Conservation (phyloP, 35 echinoderm and acorn worm species). For the Ophioderma brevispina region DNA sequence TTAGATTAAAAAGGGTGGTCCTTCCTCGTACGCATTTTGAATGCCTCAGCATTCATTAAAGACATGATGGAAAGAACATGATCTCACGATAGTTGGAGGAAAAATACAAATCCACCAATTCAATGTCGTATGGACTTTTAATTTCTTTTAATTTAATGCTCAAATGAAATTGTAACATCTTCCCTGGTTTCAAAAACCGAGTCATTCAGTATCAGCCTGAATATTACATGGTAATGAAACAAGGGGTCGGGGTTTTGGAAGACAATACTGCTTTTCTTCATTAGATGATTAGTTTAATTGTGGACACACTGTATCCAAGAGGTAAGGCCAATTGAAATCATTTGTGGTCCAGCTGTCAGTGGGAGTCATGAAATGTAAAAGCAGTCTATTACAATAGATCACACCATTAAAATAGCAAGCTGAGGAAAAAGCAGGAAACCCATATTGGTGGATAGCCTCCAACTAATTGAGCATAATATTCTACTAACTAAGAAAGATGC, state of each 20-base stretch:
- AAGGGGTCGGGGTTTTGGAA: slow-evolving; percentile 43
- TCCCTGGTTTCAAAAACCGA: slow-evolving; percentile 28
- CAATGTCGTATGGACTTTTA: background rate
- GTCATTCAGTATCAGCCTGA: background rate
- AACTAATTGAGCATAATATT: background rate
- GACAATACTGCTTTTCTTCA: slow-evolving; percentile 16
- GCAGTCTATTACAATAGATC: background rate
- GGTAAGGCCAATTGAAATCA: background rate
- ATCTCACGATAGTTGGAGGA: slow-evolving; percentile 14
- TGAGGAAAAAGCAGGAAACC: background rate
- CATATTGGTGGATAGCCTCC: background rate
- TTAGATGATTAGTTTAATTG: background rate
- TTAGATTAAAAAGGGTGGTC: slow-evolving; percentile 28
- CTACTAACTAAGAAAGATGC: slow-evolving; percentile 40
- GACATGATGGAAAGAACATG: background rate
- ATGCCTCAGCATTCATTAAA: background rate
- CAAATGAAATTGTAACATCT: background rate
- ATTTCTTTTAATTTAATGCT: background rate
- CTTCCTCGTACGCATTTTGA: background rate
- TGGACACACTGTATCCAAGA: slow-evolving; percentile 14
- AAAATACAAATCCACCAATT: background rate
- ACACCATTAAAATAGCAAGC: background rate
- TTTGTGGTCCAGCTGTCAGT: background rate
- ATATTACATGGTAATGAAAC: background rate
- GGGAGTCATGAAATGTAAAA: slow-evolving; percentile 42